Evolutionary conservation across 2,113 vertebrate genomes (phyloP).

Genomic region (Lathamus discolor): DNA sequence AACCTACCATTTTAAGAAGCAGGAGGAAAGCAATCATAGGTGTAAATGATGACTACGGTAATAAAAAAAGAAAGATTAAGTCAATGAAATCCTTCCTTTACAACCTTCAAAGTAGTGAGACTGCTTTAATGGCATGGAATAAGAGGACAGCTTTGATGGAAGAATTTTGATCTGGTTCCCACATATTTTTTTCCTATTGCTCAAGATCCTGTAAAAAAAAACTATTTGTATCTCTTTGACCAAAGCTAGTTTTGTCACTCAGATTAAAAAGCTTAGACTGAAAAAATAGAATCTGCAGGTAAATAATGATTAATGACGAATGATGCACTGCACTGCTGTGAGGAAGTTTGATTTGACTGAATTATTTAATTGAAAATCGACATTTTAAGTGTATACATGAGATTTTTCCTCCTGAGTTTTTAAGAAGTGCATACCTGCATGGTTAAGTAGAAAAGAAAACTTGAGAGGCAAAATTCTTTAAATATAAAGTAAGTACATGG

Average conservation of each 20-base stretch:
- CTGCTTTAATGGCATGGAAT: constrained; percentile 22
- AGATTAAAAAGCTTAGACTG: background rate
- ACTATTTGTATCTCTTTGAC: background rate
- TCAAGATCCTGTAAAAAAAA: background rate
- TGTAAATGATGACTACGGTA: constrained; percentile 36
- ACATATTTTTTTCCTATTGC: background rate
- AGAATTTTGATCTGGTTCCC: constrained; percentile 43
- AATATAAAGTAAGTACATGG: background rate
- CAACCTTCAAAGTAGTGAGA: constrained; percentile 6
- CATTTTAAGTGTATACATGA: background rate
- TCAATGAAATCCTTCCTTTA: constrained; percentile 44
- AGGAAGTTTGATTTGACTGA: background rate
- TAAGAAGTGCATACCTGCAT: background rate
- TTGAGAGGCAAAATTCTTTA: background rate
- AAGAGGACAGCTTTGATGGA: constrained; percentile 28
- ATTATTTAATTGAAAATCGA: background rate
- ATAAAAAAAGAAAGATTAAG: constrained; percentile 35
- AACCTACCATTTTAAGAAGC: constrained; percentile 30
- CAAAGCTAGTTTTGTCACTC: background rate
- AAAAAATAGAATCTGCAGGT: background rate
- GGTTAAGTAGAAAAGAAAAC: background rate
- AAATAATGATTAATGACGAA: background rate
- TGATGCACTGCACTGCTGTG: background rate
- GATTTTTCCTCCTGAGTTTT: background rate
- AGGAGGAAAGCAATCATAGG: constrained; percentile 2